These are phyloP conservation scores for Pteromalus puparum DNA, from an alignment of 1,140 invertebrate genomes.

Conservation along the genomic window DNA sequence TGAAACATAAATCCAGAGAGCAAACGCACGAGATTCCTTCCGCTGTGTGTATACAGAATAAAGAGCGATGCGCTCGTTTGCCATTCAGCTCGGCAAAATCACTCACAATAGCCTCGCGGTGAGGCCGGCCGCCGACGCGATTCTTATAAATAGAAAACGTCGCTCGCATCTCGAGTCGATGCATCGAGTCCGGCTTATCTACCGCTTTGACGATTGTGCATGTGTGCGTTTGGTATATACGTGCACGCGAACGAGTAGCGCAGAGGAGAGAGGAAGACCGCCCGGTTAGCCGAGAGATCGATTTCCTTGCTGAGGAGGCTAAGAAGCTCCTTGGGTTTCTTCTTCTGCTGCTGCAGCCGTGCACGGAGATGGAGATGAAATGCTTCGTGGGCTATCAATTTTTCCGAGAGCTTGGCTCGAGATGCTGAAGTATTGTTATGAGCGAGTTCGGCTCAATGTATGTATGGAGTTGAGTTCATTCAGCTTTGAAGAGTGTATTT, in stretches of 20 bases:
- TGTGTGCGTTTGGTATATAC: not conserved
- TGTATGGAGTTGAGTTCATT: too few relatives aligned
- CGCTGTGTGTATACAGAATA: not conserved
- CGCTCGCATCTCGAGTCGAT: not conserved
- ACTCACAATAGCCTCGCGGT: not conserved
- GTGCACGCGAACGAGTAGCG: not conserved
- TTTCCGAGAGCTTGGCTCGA: not conserved
- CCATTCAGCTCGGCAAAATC: not conserved
- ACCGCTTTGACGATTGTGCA: not conserved
- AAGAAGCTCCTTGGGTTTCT: not conserved
- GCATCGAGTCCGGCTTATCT: not conserved
- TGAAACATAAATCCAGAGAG: too few relatives aligned
- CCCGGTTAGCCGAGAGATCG: not conserved
- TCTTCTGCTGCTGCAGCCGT: not conserved
- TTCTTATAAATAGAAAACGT: not conserved
- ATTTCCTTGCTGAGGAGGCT: not conserved
- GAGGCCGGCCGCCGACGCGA: not conserved
- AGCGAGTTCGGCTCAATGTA: too few relatives aligned
- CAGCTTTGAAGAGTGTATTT: too few relatives aligned
- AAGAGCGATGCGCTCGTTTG: not conserved
- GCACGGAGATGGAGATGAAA: not conserved
- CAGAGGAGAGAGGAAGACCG: not conserved
- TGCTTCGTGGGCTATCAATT: not conserved
- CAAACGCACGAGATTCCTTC: too few relatives aligned
- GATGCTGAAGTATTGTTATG: not conserved